Conservation (phyloP, 2,797 vertebrate genomes). For the Falco biarmicus region DNA sequence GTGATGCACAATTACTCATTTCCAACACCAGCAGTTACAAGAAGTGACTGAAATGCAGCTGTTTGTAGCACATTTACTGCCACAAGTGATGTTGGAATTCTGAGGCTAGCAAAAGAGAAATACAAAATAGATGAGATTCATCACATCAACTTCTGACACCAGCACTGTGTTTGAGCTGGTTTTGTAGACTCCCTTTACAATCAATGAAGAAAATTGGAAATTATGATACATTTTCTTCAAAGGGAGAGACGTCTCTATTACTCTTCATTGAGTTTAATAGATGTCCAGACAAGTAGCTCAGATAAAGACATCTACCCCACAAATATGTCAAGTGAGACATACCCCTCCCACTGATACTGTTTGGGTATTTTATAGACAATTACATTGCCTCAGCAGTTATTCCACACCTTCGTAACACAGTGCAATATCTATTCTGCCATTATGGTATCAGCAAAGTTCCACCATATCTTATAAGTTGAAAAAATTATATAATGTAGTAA, state of each 20-base stretch:
- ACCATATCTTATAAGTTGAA: not conserved
- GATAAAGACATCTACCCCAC: slow-evolving; percentile 23
- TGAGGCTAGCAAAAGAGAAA: slow-evolving; percentile 24
- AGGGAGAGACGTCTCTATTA: slow-evolving; percentile 7
- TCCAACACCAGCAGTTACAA: not conserved
- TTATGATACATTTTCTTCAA: slow-evolving; percentile 41
- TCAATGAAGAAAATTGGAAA: not conserved
- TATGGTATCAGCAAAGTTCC: slow-evolving; percentile 17
- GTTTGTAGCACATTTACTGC: not conserved
- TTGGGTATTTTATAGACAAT: slow-evolving; percentile 41
- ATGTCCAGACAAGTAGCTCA: slow-evolving; percentile 29
- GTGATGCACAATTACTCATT: not conserved
- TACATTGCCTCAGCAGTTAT: slow-evolving; percentile 40
- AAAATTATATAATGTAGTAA: slow-evolving; percentile 4
- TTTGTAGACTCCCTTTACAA: not conserved
- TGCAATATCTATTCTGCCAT: not conserved
- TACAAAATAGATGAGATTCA: not conserved
- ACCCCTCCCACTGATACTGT: slow-evolving; percentile 34
- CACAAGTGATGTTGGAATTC: slow-evolving; percentile 12
- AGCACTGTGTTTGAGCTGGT: not conserved
- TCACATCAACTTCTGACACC: not conserved
- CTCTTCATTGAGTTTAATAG: slow-evolving; percentile 12
- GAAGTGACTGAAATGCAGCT: slow-evolving; percentile 37
- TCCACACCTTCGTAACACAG: slow-evolving; percentile 14
- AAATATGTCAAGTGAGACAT: slow-evolving; percentile 29